A percentile compares a stretch with the other conserved stretches of the same genome.
Conservation (phyloP, 2,888 invertebrate species). For the Panzeria rudis region DNA sequence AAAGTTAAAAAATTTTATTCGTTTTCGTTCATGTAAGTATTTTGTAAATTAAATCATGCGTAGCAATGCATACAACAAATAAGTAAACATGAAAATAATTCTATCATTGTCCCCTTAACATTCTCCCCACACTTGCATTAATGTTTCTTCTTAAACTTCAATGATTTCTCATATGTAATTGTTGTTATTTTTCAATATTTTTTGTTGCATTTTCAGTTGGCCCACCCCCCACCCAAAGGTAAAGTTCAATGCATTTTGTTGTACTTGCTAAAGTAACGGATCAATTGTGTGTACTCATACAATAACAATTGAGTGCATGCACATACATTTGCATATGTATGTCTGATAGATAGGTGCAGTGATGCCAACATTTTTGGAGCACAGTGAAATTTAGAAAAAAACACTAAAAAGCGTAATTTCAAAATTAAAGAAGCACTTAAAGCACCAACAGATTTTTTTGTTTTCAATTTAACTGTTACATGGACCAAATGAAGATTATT, state of each 20-base stretch:
- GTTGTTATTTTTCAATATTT: slow-evolving; percentile 13
- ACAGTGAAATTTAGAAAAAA: too few species aligned
- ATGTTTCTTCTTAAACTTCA: slow-evolving; percentile 1
- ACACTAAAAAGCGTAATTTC: too few species aligned
- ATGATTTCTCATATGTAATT: slow-evolving; percentile 2
- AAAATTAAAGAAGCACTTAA: too few species aligned
- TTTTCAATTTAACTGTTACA: too few species aligned
- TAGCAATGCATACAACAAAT: slow-evolving; percentile 29
- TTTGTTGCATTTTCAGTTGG: slow-evolving; percentile 4
- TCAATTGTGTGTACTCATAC: slow-evolving; percentile 18
- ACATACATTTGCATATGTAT: too few species aligned
- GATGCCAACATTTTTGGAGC: too few species aligned
- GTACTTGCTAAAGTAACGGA: slow-evolving; percentile 51
- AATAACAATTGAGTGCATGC: not conserved
- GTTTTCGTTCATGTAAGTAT: slow-evolving; percentile 5
- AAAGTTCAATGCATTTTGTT: slow-evolving; percentile 53
- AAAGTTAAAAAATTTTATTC: not conserved
- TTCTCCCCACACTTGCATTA: not conserved
- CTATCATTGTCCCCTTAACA: slow-evolving; percentile 17
- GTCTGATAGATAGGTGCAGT: too few species aligned
- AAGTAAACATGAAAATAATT: slow-evolving; percentile 37
- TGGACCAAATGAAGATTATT: too few species aligned
- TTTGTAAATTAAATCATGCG: slow-evolving; percentile 62
- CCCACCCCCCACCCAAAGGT: slow-evolving; percentile 51
- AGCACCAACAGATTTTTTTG: too few species aligned